Evolutionary conservation across 2,113 vertebrate species (phyloP).

Genomic region (Lonchura striata): DNA sequence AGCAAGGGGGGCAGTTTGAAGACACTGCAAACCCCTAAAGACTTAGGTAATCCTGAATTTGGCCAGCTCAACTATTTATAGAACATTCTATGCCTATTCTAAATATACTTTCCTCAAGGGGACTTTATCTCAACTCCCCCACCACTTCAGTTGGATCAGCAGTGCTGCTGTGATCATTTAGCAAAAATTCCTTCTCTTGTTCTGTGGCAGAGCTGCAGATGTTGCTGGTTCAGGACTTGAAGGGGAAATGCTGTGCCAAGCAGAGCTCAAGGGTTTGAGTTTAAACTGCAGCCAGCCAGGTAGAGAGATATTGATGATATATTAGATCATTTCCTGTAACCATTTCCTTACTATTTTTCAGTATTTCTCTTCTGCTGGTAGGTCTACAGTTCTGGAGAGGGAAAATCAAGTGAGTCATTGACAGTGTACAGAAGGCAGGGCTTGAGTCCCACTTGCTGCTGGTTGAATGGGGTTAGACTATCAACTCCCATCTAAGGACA

Average conservation of each 20-base stretch:
- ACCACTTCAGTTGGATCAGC: slow-evolving; percentile 14
- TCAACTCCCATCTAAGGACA: background rate
- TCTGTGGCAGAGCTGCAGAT: background rate
- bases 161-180: background rate
- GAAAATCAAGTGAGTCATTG: background rate
- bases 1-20: background rate
- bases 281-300: background rate
- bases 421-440: background rate
- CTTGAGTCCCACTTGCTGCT: background rate
- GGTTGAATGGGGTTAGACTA: background rate
- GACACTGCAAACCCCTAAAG: background rate
- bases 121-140: background rate
- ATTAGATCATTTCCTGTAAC: background rate
- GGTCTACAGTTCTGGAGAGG: background rate
- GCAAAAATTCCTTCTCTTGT: background rate
- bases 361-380: background rate
- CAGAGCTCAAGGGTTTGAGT: background rate
- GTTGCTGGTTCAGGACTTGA: background rate
- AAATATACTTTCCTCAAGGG: slow-evolving; percentile 17
- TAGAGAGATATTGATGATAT: background rate
- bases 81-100: background rate
- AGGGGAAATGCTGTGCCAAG: background rate
- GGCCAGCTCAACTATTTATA: slow-evolving; percentile 19
- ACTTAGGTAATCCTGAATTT: slow-evolving; percentile 9
- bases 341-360: background rate